Evolutionary conservation across 2,888 invertebrate genomes (phyloP).

Genomic region (Aphodius granarius): DNA sequence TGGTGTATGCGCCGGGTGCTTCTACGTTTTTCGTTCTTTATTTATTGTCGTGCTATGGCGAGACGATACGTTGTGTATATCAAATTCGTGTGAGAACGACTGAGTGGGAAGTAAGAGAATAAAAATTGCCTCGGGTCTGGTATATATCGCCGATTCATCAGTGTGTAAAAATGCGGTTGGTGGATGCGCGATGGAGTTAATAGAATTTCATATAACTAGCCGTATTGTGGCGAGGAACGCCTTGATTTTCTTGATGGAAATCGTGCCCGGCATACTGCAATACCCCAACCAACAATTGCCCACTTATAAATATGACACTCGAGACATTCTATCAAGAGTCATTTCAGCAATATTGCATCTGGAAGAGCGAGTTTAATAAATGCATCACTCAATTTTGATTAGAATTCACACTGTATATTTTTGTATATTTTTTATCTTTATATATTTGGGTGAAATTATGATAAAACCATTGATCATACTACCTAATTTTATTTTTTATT

Average conservation of each 20-base stretch:
- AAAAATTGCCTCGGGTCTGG: neutral
- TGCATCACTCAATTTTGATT: neutral
- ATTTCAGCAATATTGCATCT: neutral
- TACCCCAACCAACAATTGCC: conserved; percentile 21
- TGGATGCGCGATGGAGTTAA: conserved; percentile 21
- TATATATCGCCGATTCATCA: neutral
- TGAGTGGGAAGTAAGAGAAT: neutral
- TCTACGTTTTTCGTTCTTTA: neutral
- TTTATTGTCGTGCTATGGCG: neutral
- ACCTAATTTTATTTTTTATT: no score
- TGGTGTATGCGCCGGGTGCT: no score
- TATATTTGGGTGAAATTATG: no score
- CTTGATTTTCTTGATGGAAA: conserved; percentile 37
- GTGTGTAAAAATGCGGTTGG: conserved; percentile 4
- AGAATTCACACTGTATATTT: no score
- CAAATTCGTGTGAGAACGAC: neutral
- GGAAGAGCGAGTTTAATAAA: neutral
- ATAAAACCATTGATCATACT: no score
- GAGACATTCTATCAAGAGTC: neutral
- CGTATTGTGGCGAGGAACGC: conserved; percentile 31
- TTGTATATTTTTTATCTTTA: no score
- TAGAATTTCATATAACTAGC: conserved; percentile 32
- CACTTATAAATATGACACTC: conserved; percentile 22
- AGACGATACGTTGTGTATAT: neutral
- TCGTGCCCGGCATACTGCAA: conserved; percentile 32